These are phyloP conservation scores for Flexamia atlantica DNA, from an alignment of 2,888 invertebrate species.

Conservation along the genomic window DNA sequence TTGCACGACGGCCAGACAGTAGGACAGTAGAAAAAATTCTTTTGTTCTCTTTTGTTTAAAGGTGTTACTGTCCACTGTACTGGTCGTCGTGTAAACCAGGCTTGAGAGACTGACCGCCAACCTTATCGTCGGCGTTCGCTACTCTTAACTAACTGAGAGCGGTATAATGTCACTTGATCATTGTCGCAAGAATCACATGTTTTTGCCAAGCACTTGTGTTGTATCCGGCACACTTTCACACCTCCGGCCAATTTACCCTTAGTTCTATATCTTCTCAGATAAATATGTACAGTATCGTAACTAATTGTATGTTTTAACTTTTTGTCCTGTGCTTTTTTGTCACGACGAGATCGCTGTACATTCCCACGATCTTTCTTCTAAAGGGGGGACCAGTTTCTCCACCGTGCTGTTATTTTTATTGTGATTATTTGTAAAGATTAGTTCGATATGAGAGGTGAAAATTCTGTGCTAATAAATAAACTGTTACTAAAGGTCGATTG, in stretches of 20 bases:
- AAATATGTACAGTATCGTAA: neutral
- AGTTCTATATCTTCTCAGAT: constrained; percentile 8
- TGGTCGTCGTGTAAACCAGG: no score
- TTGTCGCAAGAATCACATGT: neutral
- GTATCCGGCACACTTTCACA: constrained; percentile 4
- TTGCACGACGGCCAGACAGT: no score
- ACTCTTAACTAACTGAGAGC: neutral
- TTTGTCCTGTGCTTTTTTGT: neutral
- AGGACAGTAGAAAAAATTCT: no score
- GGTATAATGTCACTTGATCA: neutral
- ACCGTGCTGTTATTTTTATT: neutral
- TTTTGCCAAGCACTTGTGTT: constrained; percentile 4
- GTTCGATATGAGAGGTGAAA: no score
- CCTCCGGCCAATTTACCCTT: constrained; percentile 22
- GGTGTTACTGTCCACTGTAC: no score
- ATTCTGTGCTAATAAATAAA: no score
- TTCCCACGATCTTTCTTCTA: neutral
- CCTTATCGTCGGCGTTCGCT: neutral
- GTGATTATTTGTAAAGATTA: no score
- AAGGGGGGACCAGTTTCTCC: neutral
- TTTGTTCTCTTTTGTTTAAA: no score
- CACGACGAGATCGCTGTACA: neutral
- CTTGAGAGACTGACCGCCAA: neutral
- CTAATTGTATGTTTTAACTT: constrained; percentile 27
- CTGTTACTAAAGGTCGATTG: no score